Evolutionary conservation across 2,797 vertebrate species (phyloP), one percentile per base, ranked within the genome.

Genomic region (Karalla daura): DNA sequence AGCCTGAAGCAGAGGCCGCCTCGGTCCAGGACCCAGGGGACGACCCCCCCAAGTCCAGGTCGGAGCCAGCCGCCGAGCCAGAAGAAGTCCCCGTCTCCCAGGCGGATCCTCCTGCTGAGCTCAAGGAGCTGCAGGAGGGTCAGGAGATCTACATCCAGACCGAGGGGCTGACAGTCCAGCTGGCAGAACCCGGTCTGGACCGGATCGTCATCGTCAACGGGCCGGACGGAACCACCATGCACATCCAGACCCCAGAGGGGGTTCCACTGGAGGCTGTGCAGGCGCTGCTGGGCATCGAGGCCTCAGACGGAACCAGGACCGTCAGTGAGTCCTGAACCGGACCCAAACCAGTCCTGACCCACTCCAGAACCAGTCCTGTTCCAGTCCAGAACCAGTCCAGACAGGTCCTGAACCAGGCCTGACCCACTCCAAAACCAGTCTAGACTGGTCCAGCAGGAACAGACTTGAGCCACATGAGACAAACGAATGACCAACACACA

Each of bases 141-240:
- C 92, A 92, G 78, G 90, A 92, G 0, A 89, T 95, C 68, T 94
- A 95, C 66, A 93, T 95, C 85, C 93, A 94, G 81, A 94, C 95
- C 1, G 89, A 94, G 5, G 92, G 91, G 0, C 79, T 95, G 24
- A 88, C 94, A 7, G 86, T 96, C 64, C 91, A 95, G 74, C 88
- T 93, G 24, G 78, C 91, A 1, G 92, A 93, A 7, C 76, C 86
- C 0, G 82, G 86, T 67, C 86, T 95, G 21, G 94, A 95, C n/a
- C 90, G 90, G 24, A 84, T 92, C 0, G 91, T 96, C 28, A 93
- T 95, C 0, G 92, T 95, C 33, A 94, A 95, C 0, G 86, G 91
- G 20, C 88, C 86, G 0, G 92, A 88, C 1, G 94, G 92, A 44
- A 93, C 93, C 4, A 93, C 91, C 32, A 90, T 95, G 91, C 95